Conservation (phyloP, 2,113 vertebrate genomes). For the Corythaixoides concolor region DNA sequence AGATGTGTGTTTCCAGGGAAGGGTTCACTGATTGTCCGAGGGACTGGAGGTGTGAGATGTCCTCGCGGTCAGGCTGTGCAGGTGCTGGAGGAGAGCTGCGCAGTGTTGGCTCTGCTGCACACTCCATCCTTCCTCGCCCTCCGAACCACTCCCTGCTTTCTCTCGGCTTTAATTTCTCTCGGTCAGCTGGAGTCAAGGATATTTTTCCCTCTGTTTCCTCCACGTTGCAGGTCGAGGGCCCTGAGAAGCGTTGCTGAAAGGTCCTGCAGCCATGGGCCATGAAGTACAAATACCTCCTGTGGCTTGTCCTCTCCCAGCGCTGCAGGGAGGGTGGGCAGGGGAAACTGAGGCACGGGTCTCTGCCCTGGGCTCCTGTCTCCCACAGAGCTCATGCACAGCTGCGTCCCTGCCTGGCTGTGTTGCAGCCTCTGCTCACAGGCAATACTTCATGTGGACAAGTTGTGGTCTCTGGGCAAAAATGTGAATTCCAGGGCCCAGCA, state of each 20-base stretch:
- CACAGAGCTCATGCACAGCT: rapidly evolving
- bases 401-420: not conserved
- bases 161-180: not conserved
- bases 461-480: not conserved
- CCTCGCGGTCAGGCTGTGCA: not conserved
- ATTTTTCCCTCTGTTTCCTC: not conserved
- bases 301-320: not conserved
- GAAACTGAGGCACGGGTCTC: not conserved
- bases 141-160: rapidly evolving
- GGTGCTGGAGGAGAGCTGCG: not conserved
- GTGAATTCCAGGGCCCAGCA: not conserved
- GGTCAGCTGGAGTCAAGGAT: too few species aligned
- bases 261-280: too few species aligned
- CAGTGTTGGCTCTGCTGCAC: not conserved
- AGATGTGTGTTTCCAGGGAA: not conserved
- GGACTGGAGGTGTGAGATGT: not conserved
- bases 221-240: not conserved
- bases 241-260: not conserved
- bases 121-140: not conserved
- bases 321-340: not conserved
- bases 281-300: not conserved
- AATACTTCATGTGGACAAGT: rapidly evolving
- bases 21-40: rapidly evolving
- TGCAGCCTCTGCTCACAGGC: rapidly evolving
- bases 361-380: not conserved